A percentile compares a stretch with the other conserved stretches of the same genome.
Evolutionary conservation across 1,140 invertebrate species (phyloP).

Genomic region (Atopsyche davidsoni): DNA sequence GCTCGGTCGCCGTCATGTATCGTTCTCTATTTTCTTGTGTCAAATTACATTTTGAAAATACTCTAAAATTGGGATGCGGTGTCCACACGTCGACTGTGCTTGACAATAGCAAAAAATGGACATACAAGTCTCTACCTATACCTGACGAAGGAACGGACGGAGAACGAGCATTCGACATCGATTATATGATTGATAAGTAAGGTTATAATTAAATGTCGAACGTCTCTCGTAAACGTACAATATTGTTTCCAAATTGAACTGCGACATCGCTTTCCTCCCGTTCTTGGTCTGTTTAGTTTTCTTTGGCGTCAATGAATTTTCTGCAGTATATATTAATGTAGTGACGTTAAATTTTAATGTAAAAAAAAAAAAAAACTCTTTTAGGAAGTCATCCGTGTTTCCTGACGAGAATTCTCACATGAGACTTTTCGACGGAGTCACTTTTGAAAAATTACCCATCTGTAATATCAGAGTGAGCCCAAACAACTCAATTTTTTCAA

Average conservation of each 20-base stretch:
- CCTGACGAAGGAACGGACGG: conserved; percentile 63
- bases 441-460: conserved; percentile 75
- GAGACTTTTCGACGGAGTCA: conserved; percentile 68
- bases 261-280: too few species aligned
- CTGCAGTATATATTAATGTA: too few species aligned
- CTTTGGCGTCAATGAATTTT: too few species aligned
- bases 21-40: conserved; percentile 5
- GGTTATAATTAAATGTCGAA: conserved; percentile 12
- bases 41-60: conserved; percentile 1
- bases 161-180: conserved; percentile 56
- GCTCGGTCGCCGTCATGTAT: neutral
- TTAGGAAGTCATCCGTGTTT: conserved; percentile 63
- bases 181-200: conserved; percentile 42
- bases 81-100: conserved; percentile 4
- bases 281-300: too few species aligned
- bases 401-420: conserved; percentile 67
- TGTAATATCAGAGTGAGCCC: conserved; percentile 70
- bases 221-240: too few species aligned
- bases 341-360: too few species aligned
- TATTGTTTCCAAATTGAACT: too few species aligned
- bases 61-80: neutral
- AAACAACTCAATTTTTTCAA: conserved; percentile 82
- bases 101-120: conserved; percentile 16
- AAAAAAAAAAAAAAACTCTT: conserved; percentile 31
- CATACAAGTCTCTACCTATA: conserved; percentile 38